Evolutionary conservation across 2,113 vertebrate genomes (phyloP), one percentile per base, ranked within the genome.

Genomic region (Rhagologus leucostigma): DNA sequence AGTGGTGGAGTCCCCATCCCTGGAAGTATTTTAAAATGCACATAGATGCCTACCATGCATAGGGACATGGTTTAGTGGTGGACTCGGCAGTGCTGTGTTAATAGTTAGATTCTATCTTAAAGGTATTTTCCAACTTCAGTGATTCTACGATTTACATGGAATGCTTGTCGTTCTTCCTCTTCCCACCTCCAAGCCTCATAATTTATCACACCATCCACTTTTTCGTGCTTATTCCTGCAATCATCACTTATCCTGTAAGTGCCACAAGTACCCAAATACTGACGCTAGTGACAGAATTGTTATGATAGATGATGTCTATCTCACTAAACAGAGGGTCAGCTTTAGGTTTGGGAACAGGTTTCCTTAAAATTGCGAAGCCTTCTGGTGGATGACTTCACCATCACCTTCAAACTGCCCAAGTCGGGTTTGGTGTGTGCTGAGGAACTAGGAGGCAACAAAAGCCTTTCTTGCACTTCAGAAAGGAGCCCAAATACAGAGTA

Each of bases 11-110:
- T 22, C 53, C 16, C 53, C 29, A 17, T n/a, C 13, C 29, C 16
- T 17, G 16, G 23, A 17, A 29, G 29, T 21, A 9, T 75, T 53
- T n/a, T 7, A 39, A 59, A 39, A 15, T 2, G 8, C 5, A 1
- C 10, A 1, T 2, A 19, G 15, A 12, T 46, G 24, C 29, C 29
- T 18, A 3, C 24, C 16, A 6, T 32, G 21, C 17, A 3, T 0
- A 22, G n/a, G 53, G 39, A 22, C 13, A 1, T 5, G 29, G 62
- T 23, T 62, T 20, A 49, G 11, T 35, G 20, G 26, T 35, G 47
- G 24, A 22, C 55, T n/a, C 55, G 30, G 26, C 39, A 32, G 20
- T 18, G 46, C 9, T 37, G 18, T 7, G 50, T 57, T 50, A 73
- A 37, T 19, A 47, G 50, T 15, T 56, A 18, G 13, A 12, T 42